Evolutionary conservation across 2,797 vertebrate species (phyloP).

Genomic region (Crenuchus spilurus): DNA sequence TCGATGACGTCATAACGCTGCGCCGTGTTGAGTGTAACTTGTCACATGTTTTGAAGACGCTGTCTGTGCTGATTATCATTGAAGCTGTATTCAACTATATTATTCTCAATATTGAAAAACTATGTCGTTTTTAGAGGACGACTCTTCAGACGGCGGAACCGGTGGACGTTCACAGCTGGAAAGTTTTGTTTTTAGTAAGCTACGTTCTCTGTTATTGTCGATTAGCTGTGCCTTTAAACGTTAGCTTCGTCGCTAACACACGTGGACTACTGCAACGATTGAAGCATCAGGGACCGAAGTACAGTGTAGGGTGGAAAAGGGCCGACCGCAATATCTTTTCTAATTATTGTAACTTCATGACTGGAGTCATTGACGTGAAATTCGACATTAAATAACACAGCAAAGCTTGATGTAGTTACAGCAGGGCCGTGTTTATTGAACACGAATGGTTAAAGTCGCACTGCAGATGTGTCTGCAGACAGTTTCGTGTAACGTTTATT

Average conservation of each 20-base stretch:
- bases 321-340: not conserved
- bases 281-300: not conserved
- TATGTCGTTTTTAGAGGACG: conserved; percentile 56
- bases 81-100: not conserved
- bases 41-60: conserved; percentile 42
- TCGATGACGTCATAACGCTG: conserved; percentile 35
- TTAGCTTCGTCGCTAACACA: conserved; percentile 39
- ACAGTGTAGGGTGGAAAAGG: not conserved
- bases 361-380: too few species aligned
- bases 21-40: conserved; percentile 24
- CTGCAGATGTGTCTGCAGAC: too few species aligned
- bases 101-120: not conserved
- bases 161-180: conserved; percentile 52
- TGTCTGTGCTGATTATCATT: not conserved
- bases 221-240: not conserved
- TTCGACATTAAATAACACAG: too few species aligned
- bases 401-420: too few species aligned
- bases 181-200: conserved; percentile 61
- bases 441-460: too few species aligned
- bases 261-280: conserved; percentile 31
- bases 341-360: not conserved
- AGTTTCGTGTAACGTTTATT: too few species aligned
- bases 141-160: conserved; percentile 20
- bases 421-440: too few species aligned
- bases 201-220: not conserved